Percentiles rank a stretch among this genome's conserved stretches.
These are phyloP conservation scores for Stenoptilia bipunctidactyla DNA, from an alignment of 2,888 invertebrate species.

Conservation along the genomic window DNA sequence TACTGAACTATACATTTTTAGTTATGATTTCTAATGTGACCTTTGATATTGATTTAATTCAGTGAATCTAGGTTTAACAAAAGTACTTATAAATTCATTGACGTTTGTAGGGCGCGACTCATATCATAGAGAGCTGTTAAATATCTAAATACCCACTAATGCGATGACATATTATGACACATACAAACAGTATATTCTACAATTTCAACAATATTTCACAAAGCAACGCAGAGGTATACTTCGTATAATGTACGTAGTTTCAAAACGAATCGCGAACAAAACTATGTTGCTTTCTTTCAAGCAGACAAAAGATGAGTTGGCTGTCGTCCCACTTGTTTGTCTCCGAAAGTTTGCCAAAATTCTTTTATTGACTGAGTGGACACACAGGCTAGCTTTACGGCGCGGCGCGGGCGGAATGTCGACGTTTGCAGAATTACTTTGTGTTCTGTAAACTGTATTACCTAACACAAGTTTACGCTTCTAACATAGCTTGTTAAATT, in stretches of 20 bases:
- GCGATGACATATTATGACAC: too few species aligned
- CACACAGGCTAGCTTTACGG: constrained; percentile 47
- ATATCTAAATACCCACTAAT: too few species aligned
- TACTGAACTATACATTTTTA: too few species aligned
- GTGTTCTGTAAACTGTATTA: background rate
- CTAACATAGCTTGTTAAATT: too few species aligned
- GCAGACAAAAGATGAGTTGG: constrained; percentile 69
- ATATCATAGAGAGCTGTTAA: too few species aligned
- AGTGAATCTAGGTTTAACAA: too few species aligned
- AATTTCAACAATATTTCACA: constrained; percentile 3
- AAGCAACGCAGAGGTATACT: constrained; percentile 16
- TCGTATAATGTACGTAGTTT: constrained; percentile 28
- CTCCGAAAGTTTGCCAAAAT: constrained; percentile 68
- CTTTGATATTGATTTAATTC: too few species aligned
- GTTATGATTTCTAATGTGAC: too few species aligned
- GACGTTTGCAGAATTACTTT: constrained; percentile 11
- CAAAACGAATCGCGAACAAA: constrained; percentile 53
- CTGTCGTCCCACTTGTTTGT: constrained; percentile 66
- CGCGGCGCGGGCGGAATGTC: constrained; percentile 34
- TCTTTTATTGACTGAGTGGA: constrained; percentile 64
- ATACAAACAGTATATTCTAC: too few species aligned
- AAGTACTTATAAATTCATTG: too few species aligned
- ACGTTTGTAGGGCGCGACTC: too few species aligned
- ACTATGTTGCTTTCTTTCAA: constrained; percentile 57
- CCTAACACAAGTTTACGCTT: background rate